These are phyloP conservation scores for Myotis lucifugus DNA, from an alignment of 2,113 vertebrate species.

Conservation along the genomic window DNA sequence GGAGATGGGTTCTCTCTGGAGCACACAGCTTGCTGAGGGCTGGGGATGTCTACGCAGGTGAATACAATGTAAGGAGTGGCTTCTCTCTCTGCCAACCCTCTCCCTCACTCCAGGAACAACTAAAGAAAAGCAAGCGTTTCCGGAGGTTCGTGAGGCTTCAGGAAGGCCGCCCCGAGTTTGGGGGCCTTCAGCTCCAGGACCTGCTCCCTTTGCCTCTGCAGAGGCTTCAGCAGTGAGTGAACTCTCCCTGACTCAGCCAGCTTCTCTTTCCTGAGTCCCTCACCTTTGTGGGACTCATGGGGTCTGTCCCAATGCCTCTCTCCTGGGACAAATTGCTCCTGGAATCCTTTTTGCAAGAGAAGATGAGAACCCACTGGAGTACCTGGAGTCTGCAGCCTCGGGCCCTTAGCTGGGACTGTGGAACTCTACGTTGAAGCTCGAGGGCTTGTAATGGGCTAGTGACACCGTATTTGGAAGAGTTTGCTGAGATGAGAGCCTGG, in stretches of 20 bases:
- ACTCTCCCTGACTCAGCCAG: background rate
- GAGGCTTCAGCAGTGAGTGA: conserved; percentile 91
- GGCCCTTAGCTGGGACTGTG: background rate
- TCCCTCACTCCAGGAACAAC: conserved; percentile 83
- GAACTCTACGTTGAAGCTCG: background rate
- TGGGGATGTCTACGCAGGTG: background rate
- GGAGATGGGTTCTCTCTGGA: background rate
- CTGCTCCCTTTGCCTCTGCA: conserved; percentile 91
- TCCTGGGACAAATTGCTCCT: background rate
- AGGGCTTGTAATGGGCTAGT: background rate
- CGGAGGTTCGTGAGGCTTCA: conserved; percentile 92
- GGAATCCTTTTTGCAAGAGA: background rate
- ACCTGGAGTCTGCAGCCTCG: background rate
- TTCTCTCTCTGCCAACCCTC: background rate
- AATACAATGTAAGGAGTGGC: background rate
- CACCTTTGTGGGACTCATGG: background rate
- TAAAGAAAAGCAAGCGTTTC: conserved; percentile 93
- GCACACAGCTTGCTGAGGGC: background rate
- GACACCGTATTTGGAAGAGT: background rate
- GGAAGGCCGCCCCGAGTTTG: conserved; percentile 92
- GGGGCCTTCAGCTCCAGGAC: conserved; percentile 88
- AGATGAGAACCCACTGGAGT: background rate
- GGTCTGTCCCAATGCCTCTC: background rate
- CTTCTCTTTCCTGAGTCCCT: background rate
- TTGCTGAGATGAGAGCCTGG: background rate